phyloP scores from a whole-genome alignment of 2,888 invertebrate species.

The Brachyptera risi region DNA sequence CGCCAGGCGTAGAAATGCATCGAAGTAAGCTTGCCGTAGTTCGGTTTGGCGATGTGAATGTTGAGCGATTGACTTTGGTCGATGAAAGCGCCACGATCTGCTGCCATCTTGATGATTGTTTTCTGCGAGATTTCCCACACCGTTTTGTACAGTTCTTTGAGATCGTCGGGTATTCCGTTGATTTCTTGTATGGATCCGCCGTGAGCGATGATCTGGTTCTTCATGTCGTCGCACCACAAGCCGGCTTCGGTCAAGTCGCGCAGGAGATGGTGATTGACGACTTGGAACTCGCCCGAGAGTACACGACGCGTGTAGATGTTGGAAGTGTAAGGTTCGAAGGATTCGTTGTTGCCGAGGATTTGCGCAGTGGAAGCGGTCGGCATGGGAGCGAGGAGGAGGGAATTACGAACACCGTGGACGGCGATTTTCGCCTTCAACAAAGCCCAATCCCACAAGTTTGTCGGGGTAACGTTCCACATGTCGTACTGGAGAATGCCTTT shows the following conservation, averaged over 20 bases:
- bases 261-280: conserved; percentile 94
- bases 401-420: conserved; percentile 87
- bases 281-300: conserved; percentile 87
- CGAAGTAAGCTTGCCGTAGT: conserved; percentile 88
- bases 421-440: conserved; percentile 78
- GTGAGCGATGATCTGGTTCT: conserved; percentile 84
- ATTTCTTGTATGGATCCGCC: conserved; percentile 89
- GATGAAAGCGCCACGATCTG: conserved; percentile 95
- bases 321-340: conserved; percentile 96
- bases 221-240: conserved; percentile 94
- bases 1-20: conserved; percentile 98
- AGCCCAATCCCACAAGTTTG: conserved; percentile 86
- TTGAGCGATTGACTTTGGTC: conserved; percentile 99
- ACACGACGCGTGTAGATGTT: conserved; percentile 95
- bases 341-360: conserved; percentile 98
- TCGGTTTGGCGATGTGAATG: conserved; percentile 93
- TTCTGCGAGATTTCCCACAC: conserved; percentile 98
- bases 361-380: conserved; percentile 99
- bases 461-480: conserved; percentile 92
- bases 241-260: conserved; percentile 87
- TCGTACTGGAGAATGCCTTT: conserved; percentile 93
- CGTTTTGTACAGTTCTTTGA: conserved; percentile 89
- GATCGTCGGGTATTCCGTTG: conserved; percentile 74
- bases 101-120: conserved; percentile 91
- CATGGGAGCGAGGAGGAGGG: conserved; percentile 93